Evolutionary conservation across 2,888 invertebrate genomes (phyloP).

Genomic region (Eupithecia pulchellata): DNA sequence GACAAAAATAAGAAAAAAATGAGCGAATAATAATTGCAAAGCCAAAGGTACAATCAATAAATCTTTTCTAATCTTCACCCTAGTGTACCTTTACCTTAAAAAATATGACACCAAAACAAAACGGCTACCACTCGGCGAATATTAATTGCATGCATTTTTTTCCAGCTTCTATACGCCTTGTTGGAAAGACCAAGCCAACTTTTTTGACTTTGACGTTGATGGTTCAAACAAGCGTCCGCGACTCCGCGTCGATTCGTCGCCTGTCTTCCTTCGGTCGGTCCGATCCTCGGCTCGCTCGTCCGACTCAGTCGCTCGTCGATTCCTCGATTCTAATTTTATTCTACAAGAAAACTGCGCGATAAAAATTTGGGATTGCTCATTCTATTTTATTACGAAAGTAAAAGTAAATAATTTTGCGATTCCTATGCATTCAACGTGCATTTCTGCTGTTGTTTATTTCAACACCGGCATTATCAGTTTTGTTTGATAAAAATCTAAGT

Average conservation of each 20-base stretch:
- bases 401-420: background rate
- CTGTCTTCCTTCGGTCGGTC: no score
- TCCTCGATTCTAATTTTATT: background rate
- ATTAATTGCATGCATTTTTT: background rate
- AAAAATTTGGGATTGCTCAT: background rate
- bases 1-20: no score
- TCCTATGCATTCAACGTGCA: background rate
- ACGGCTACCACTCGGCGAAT: no score
- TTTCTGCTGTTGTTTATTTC: conserved; percentile 43
- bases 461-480: conserved; percentile 57
- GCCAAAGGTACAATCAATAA: no score
- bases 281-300: background rate
- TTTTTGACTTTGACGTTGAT: conserved; percentile 1
- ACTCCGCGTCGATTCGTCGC: no score
- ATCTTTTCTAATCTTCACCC: no score
- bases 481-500: conserved; percentile 40
- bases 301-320: background rate
- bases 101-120: no score
- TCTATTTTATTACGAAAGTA: no score
- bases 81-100: no score
- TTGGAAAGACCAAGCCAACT: background rate
- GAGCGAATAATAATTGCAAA: no score
- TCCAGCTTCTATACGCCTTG: background rate
- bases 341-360: background rate
- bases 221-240: background rate